These are phyloP conservation scores for Whitmania pigra DNA, from an alignment of 1,140 invertebrate genomes.

Conservation along the genomic window DNA sequence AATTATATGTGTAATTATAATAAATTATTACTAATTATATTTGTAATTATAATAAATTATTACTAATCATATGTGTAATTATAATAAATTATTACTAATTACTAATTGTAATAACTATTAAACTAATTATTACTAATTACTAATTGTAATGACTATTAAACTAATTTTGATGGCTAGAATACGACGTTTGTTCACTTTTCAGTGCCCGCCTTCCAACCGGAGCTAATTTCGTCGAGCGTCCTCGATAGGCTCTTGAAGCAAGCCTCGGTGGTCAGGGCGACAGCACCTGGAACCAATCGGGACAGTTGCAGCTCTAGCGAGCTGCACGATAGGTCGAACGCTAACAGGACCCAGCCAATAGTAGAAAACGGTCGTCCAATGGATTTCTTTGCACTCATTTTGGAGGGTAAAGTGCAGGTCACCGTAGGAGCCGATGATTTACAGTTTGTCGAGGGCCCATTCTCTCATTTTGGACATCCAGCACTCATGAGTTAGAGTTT, in stretches of 20 bases:
- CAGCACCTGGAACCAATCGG: not conserved
- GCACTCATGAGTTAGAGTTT: not conserved
- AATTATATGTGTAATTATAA: too few relatives aligned
- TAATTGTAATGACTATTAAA: too few relatives aligned
- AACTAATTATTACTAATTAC: too few relatives aligned
- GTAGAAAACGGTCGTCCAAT: not conserved
- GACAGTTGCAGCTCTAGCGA: not conserved
- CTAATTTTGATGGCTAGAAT: too few relatives aligned
- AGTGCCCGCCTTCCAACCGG: not conserved
- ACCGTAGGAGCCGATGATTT: not conserved
- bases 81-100: too few relatives aligned
- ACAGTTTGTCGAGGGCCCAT: slow-evolving; percentile 41
- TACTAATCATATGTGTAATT: too few relatives aligned
- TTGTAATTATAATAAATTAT: too few relatives aligned
- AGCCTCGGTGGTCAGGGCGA: not conserved
- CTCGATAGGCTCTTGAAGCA: not conserved
- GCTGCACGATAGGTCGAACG: not conserved
- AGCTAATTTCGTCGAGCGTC: not conserved
- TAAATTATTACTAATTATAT: too few relatives aligned
- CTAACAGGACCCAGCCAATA: not conserved
- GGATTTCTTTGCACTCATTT: slow-evolving; percentile 18
- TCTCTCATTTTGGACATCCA: slow-evolving; percentile 17
- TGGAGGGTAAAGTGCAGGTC: slow-evolving; percentile 27
- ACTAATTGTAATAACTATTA: too few relatives aligned
- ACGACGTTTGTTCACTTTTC: not conserved